phyloP scores from a whole-genome alignment of 1,140 invertebrate species.

The Drosophila lowei region DNA sequence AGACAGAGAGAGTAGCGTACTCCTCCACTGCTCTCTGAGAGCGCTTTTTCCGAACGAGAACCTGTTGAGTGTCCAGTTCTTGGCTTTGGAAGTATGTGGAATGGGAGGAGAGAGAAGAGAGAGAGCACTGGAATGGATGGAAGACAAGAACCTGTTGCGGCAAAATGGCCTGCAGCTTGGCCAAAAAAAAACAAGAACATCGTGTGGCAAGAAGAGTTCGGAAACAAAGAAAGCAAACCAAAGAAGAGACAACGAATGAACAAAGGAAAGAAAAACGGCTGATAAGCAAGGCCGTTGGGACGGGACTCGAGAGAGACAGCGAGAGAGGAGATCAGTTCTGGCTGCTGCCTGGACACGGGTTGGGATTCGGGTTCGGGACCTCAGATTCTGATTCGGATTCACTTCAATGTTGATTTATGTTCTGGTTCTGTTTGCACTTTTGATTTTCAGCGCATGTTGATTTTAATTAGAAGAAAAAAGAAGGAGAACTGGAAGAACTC shows the following conservation, averaged over 20 bases:
- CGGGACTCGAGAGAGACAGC: conserved; percentile 9
- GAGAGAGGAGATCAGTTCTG: conserved; percentile 4
- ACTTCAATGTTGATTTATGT: conserved; percentile 80
- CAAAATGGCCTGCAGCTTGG: conserved; percentile 54
- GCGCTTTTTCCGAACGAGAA: conserved; percentile 50
- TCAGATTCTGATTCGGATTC: conserved; percentile 44
- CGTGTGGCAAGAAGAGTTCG: conserved; percentile 39
- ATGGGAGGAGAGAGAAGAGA: conserved; percentile 30
- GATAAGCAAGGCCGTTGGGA: conserved; percentile 75
- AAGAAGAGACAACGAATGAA: conserved; percentile 70
- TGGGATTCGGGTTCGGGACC: neutral
- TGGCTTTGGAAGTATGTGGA: conserved; percentile 13
- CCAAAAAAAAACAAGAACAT: conserved; percentile 38
- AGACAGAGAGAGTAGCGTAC: conserved; percentile 31
- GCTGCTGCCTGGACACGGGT: too few species aligned
- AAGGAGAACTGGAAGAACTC: neutral
- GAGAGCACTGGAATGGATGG: conserved; percentile 24
- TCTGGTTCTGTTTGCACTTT: conserved; percentile 71
- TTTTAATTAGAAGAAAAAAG: conserved; percentile 44
- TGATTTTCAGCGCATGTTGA: conserved; percentile 69
- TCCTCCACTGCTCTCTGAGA: conserved; percentile 6
- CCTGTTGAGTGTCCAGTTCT: conserved; percentile 77
- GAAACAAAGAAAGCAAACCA: conserved; percentile 54
- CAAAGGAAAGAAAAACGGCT: conserved; percentile 61
- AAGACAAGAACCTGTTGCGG: conserved; percentile 76